Base-by-base conservation (phyloP, 2,888 invertebrate species). In the Falcaria lacertinaria region DNA sequence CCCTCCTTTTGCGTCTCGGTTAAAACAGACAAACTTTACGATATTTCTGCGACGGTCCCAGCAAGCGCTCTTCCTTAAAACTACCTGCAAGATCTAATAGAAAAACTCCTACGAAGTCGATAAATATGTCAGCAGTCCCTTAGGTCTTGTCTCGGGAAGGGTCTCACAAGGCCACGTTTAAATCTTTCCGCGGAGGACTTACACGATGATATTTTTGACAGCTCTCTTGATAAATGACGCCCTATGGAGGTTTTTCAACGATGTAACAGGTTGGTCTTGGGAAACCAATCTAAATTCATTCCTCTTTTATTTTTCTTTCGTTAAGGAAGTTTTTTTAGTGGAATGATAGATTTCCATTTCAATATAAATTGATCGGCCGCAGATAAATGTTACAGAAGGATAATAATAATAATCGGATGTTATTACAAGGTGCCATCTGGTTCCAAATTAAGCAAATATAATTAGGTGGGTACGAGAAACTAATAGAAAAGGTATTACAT, bases 121-220 rank as follows among this genome's bases (percentile, higher is more conserved):
- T 58, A 58, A 53, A 64, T 64, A 54, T 59, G 52, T 64, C 61
- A 58, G 43, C 43, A 47, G 43, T 55, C 64, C 58, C 64, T 16
- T 25, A 41, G 58, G 61, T 52, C 47, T 41, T 42, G 48, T 50
- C 46, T 52, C 43, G 28, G 35, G 47, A 42, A 44, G 22, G 47
- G 44, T 37, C 22, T 40, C 50, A 34, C 47, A 47, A 45, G 54
- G 47, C 48, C 42, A 45, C 45, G 44, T 47, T 57, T 62, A 62
- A 60, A 62, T 62, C 61, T 60, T 44, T 16, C 37, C 17, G 42
- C 48, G 47, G 50, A 47, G 49, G 52, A 47, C 52, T 55, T 54
- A 52, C 53, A 54, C 63, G 64, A 60, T 60, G 63, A 62, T 64
- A 64, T 58, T 64, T 64, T 64, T 59, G 63, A 64, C 62, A 64